phyloP scores from a whole-genome alignment of 2,113 vertebrate genomes.

The Saimiri boliviensis region DNA sequence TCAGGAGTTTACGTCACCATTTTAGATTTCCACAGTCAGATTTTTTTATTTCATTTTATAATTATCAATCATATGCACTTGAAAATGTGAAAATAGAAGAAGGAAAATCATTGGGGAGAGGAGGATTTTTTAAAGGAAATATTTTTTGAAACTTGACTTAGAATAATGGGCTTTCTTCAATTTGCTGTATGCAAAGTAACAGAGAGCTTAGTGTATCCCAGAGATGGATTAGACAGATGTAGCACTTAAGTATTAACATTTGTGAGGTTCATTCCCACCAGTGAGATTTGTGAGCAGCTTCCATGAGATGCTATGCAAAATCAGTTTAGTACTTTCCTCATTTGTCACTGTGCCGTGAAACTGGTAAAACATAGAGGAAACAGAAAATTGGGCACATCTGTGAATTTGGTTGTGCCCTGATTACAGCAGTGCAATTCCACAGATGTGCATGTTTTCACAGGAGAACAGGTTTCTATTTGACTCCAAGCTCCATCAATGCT shows the following conservation, averaged over 20 bases:
- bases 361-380: slow-evolving; percentile 75
- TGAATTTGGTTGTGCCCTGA: slow-evolving; percentile 69
- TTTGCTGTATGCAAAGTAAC: slow-evolving; percentile 50
- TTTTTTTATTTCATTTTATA: slow-evolving; percentile 32
- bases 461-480: slow-evolving; percentile 68
- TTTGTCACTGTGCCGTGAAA: slow-evolving; percentile 68
- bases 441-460: slow-evolving; percentile 72
- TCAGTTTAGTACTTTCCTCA: slow-evolving; percentile 60
- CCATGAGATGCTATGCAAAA: slow-evolving; percentile 41
- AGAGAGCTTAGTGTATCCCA: slow-evolving; percentile 65
- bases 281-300: slow-evolving; percentile 49
- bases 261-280: slow-evolving; percentile 57
- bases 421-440: slow-evolving; percentile 58
- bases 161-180: slow-evolving; percentile 59
- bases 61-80: not conserved
- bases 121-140: not conserved
- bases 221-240: slow-evolving; percentile 69
- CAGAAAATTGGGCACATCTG: slow-evolving; percentile 76
- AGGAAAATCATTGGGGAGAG: slow-evolving; percentile 6
- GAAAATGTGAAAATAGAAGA: slow-evolving; percentile 36
- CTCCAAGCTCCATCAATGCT: slow-evolving; percentile 63
- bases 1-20: not conserved
- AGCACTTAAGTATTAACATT: slow-evolving; percentile 44
- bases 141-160: slow-evolving; percentile 40
- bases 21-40: not conserved